Evolutionary conservation across 2,797 vertebrate genomes (phyloP).

Genomic region (Brotogeris chrysoptera): DNA sequence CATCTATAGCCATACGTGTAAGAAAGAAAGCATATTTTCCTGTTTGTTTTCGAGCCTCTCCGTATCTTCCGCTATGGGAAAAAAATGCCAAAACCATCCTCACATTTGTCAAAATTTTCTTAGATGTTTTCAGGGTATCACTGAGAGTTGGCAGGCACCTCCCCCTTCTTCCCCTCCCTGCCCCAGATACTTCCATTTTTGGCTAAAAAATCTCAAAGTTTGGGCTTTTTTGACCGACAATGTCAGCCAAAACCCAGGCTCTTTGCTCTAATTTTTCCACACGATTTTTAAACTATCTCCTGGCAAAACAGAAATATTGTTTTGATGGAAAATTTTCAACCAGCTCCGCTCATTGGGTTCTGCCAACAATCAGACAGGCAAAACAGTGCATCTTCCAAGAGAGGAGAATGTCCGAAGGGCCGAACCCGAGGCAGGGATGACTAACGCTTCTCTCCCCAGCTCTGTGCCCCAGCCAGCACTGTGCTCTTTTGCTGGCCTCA

Average conservation of each 20-base stretch:
- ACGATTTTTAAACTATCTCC: slow-evolving; percentile 48
- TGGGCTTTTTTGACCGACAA: not conserved
- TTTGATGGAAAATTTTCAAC: slow-evolving; percentile 45
- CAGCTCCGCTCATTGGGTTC: slow-evolving; percentile 17
- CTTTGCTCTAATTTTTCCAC: slow-evolving; percentile 41
- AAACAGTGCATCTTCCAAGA: not conserved
- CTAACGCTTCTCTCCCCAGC: not conserved
- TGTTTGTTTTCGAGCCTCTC: not conserved
- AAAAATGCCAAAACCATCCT: not conserved
- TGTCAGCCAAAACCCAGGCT: slow-evolving; percentile 29
- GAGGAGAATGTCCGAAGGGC: slow-evolving; percentile 10
- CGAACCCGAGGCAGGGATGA: not conserved
- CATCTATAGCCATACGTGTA: not conserved
- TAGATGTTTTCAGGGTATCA: not conserved
- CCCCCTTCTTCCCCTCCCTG: not conserved
- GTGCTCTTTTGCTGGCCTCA: not conserved
- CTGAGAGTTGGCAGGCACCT: not conserved
- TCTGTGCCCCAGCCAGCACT: slow-evolving; percentile 14
- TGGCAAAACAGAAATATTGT: slow-evolving; percentile 47
- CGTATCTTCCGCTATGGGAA: not conserved
- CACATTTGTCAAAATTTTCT: not conserved
- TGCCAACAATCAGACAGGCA: not conserved
- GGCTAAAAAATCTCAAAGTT: slow-evolving; percentile 36
- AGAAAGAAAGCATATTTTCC: not conserved
- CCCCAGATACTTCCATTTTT: slow-evolving; percentile 38